These are phyloP conservation scores for Liolophura sinensis DNA, from an alignment of 1,140 invertebrate species.

Conservation along the genomic window DNA sequence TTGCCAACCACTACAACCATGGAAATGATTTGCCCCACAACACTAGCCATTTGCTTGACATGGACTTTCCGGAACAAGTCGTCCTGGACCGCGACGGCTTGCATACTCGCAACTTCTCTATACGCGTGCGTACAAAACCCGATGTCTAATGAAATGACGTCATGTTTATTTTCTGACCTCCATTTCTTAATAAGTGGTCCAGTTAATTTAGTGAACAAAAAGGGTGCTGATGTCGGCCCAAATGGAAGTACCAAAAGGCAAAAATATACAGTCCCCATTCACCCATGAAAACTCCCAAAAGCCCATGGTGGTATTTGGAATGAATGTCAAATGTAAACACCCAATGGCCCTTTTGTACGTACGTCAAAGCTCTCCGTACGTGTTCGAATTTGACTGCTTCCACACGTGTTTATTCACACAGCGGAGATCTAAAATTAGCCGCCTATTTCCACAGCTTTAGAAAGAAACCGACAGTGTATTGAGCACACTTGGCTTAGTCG, in stretches of 20 bases:
- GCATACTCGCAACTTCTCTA: neutral
- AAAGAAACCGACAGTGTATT: too few relatives aligned
- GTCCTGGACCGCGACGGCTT: neutral
- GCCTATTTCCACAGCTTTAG: too few relatives aligned
- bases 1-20: neutral
- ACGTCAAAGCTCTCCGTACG: too few relatives aligned
- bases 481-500: too few relatives aligned
- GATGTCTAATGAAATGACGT: neutral
- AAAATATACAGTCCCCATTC: neutral
- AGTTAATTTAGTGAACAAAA: conserved; percentile 2
- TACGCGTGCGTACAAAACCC: neutral
- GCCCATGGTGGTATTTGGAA: neutral
- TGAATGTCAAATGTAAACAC: neutral
- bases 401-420: too few relatives aligned
- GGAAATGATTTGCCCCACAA: neutral
- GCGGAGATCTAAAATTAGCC: too few relatives aligned
- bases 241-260: neutral
- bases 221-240: neutral
- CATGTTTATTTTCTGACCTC: neutral
- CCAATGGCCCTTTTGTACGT: too few relatives aligned
- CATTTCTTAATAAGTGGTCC: neutral
- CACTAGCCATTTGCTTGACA: neutral
- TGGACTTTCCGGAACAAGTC: neutral
- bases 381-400: too few relatives aligned
- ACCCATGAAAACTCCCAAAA: neutral